Conservation (phyloP, 2,113 vertebrate species). For the Labrus mixtus region DNA sequence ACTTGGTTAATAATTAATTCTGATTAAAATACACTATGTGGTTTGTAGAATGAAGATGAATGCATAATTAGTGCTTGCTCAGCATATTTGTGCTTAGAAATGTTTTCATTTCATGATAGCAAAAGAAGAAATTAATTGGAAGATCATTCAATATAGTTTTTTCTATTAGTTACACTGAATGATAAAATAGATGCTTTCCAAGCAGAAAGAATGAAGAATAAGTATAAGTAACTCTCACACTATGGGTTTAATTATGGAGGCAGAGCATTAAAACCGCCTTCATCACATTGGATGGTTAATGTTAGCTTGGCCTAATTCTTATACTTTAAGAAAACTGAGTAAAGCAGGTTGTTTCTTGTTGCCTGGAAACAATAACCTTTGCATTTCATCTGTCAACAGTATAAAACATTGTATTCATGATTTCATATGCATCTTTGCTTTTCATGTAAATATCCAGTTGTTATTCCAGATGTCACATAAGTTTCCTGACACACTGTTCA, state of each 20-base stretch:
- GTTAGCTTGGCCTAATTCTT: conserved; percentile 70
- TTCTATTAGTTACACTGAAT: conserved; percentile 72
- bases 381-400: conserved; percentile 37
- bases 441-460: conserved; percentile 27
- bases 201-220: conserved; percentile 70
- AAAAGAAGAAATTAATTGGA: conserved; percentile 78
- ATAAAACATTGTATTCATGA: conserved; percentile 51
- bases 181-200: conserved; percentile 78
- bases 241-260: conserved; percentile 66
- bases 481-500: not conserved
- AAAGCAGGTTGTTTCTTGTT: conserved; percentile 49
- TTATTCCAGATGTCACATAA: conserved; percentile 43
- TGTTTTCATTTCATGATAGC: conserved; percentile 76
- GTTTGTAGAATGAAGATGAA: conserved; percentile 75
- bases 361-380: conserved; percentile 43
- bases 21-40: conserved; percentile 77
- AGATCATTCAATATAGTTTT: conserved; percentile 70
- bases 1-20: conserved; percentile 65
- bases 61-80: conserved; percentile 74
- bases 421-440: conserved; percentile 46
- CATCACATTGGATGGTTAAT: conserved; percentile 57
- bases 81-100: conserved; percentile 78
- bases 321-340: conserved; percentile 46
- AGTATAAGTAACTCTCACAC: conserved; percentile 52
- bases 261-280: conserved; percentile 62